Evolutionary conservation across 2,888 invertebrate species (phyloP), one percentile per base, ranked within the genome.

Genomic region (Lissocephala sabroskyi): DNA sequence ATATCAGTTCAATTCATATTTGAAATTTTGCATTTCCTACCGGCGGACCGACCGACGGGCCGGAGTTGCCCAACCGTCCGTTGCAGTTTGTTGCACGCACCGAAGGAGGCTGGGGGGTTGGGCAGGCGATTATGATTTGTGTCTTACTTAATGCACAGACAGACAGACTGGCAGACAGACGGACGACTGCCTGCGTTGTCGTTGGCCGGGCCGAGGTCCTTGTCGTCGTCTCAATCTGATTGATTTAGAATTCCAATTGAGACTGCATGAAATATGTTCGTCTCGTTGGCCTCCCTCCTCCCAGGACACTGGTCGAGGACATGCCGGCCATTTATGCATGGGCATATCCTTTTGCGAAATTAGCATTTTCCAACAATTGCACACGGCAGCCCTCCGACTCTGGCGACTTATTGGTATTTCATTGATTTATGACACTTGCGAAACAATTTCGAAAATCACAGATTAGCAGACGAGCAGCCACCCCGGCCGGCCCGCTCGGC

Each of bases 391-490:
- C 52, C 52, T 13, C 50, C 62, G 45, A 59, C 65, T 65, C 49
- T 52, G 65, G 77, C 68, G 76, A 77, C 79, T 81, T 82, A 82
- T 82, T 82, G 81, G 82, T 74, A 79, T 73, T 76, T 65, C 67
- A 82, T 81, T 82, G 82, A 82, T 82, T 82, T 82, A 82, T 82
- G 82, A 78, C 80, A 82, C 80, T 82, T 80, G 73, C 74, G 78
- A 79, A 71, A 80, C 79, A 81, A 81, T 80, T 81, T 74, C 60
- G 70, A 79, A 81, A 81, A 81, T 80, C 80, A 81, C 73, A 81
- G 81, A 81, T 81, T 81, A 81, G 73, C 68, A 62, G 61, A 41
- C 39, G 10, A 3, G 37, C 37, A 19, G 3, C 1, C 11, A 33
- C 33, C 10, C 35, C 35, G 16, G 16, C 32, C 32, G 32, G 4